Evolutionary conservation across 2,888 invertebrate genomes (phyloP), one percentile per base, ranked within the genome.

Genomic region (Apantesis nais): DNA sequence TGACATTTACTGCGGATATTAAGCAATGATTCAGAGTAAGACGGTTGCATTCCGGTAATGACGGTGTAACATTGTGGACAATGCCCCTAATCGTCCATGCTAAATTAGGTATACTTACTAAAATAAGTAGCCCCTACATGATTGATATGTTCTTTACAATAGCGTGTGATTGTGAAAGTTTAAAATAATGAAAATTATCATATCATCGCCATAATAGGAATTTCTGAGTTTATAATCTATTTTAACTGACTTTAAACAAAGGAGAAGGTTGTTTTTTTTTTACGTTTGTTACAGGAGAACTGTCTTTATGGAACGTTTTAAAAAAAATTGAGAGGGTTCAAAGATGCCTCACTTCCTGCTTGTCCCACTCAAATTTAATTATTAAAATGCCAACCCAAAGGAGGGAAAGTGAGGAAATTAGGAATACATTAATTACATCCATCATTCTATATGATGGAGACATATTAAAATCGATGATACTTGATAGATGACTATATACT

Each of bases 41-140:
- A 72, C 77, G 62, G 70, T 67, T 77, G 66, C 55, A 64, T 52
- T 75, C 73, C 25, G 77, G 76, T 85, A 85, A 86, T 82, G 74
- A 77, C 73, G 74, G 48, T 55, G 52, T 73, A 62, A 81, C 80
- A 77, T 74, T 66, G 69, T 80, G 79, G 77, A 78, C 74, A 78
- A 84, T 76, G 79, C 74, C 72, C 58, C 63, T 83, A 83, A 84
- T 81, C 78, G 80, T 75, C 25, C 52, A 8, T 16, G 66, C 58
- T 67, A 58, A 71, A 80, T 80, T 73, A 72, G 34, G 34, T 60
- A 77, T 31, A 34, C 29, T 68, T 31, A 25, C 22, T 67, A 60
- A 37, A n/a, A 58, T 58, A n/a, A 44, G 69, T 31, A 61, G 44
- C 39, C 19, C 77, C 69, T 62, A 70, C 72, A 74, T 73, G 52